Percentiles rank a stretch among this genome's conserved stretches.
Conservation (phyloP, 37 sponge, comb jelly and placozoan genomes). For the Agelas oroides region DNA sequence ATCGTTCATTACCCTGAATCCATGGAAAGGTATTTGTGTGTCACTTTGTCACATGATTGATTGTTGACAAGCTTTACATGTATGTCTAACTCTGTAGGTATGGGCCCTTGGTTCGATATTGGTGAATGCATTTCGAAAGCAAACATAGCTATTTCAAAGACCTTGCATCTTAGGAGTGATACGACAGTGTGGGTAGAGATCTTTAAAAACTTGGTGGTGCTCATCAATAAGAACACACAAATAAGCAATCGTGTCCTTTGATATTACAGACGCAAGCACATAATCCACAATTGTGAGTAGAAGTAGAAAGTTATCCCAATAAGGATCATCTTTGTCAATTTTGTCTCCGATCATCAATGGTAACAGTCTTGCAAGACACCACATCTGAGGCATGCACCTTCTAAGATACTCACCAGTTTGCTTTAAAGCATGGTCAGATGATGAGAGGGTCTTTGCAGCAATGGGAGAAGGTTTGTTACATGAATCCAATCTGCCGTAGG, state of each 20-base stretch:
- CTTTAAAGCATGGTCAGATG: constrained; percentile 23
- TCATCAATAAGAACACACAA: constrained; percentile 16
- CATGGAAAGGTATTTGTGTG: too few species aligned
- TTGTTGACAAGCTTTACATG: too few species aligned
- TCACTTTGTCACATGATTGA: too few species aligned
- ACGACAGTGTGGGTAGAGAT: constrained; percentile 43
- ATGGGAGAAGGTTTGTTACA: constrained; percentile 26
- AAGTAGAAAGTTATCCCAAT: constrained; percentile 59
- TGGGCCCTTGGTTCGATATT: too few species aligned
- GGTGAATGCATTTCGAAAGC: too few species aligned
- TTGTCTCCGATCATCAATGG: constrained; percentile 64
- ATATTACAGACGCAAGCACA: constrained; percentile 35
- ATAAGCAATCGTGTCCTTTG: constrained; percentile 8
- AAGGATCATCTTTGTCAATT: constrained; percentile 39
- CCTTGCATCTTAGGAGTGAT: constrained; percentile 69
- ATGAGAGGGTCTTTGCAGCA: constrained; percentile 5
- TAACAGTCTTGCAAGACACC: constrained; percentile 61
- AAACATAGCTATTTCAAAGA: constrained; percentile 45
- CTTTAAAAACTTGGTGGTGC: constrained; percentile 42
- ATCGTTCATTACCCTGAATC: too few species aligned
- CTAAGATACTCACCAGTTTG: constrained; percentile 18
- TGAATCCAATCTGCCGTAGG: neutral
- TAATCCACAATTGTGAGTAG: constrained; percentile 54
- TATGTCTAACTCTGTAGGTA: too few species aligned
- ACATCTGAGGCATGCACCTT: constrained; percentile 18